Evolutionary conservation across 2,888 invertebrate species (phyloP), one percentile per base, ranked within the genome.

Genomic region (Coleophora flavipennella): DNA sequence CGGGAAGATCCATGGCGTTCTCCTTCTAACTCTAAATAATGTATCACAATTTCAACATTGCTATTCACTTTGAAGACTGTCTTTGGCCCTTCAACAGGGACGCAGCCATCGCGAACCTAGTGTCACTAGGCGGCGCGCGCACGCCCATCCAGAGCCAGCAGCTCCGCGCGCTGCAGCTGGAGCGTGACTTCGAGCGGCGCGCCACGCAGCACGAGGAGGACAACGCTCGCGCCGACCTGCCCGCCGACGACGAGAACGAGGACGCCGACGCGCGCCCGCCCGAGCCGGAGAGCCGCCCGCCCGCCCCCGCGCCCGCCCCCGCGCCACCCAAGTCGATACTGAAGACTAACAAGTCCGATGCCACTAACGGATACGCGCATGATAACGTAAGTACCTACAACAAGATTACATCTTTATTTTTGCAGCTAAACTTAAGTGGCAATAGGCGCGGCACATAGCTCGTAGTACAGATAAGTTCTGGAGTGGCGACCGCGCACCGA

Each of bases 161-260:
- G 60, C 77, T 96, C 12, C 88, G 95, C 40, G 92, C 95, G n/a
- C 81, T 98, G 40, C 91, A 93, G 49, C 83, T 97, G n/a, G 97
- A 98, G 67, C 87, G 94, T 44, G 97, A 98, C 75, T 98, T 98
- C 70, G 96, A 97, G 67, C 88, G 95, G 36, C 86, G 97, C 35
- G 96, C 96, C 2, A 91, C 92, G 85, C 87, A 59, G 85, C 90
- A 67, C 83, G 90, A 64, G 68, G 68, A 69, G 53, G 70, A 71
- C 41, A 51, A 50, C 8, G 51, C 58, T 31, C 50, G 60, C 1
- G 51, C 60, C 2, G 66, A 69, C 41, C 57, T 57, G 9, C 56
- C 60, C 13, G 56, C 58, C 27, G 67, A 68, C 11, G 57, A 53
- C 13, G 67, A 66, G 50, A 53, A 42, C 49, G 55, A 34, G 48